These are phyloP conservation scores for Clarias laeviceps DNA, from an alignment of 2,797 vertebrate genomes.

Conservation along the genomic window DNA sequence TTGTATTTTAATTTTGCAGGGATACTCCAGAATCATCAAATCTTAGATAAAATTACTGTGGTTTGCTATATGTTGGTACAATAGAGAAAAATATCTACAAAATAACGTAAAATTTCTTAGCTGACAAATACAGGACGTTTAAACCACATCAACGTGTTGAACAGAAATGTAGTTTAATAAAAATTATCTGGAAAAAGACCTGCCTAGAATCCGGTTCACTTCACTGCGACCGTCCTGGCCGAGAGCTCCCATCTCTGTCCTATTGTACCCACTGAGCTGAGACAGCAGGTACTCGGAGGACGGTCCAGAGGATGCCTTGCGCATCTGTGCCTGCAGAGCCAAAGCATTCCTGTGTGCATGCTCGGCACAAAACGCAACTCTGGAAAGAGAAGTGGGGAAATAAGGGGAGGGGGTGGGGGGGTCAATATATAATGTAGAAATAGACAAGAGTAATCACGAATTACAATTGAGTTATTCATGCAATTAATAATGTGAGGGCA, in stretches of 20 bases:
- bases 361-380: constrained; percentile 87
- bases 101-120: not conserved
- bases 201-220: constrained; percentile 86
- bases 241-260: constrained; percentile 76
- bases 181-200: constrained; percentile 33
- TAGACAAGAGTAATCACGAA: not conserved
- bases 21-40: not conserved
- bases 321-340: constrained; percentile 89
- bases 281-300: constrained; percentile 86
- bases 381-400: constrained; percentile 44
- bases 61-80: too few species aligned
- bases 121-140: not conserved
- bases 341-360: constrained; percentile 88
- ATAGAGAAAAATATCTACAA: not conserved
- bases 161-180: not conserved
- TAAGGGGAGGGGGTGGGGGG: too few species aligned
- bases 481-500: not conserved
- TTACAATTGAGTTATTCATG: too few species aligned
- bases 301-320: constrained; percentile 80
- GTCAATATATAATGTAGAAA: not conserved
- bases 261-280: constrained; percentile 89
- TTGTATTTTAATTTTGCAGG: not conserved
- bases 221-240: constrained; percentile 82
- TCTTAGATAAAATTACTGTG: too few species aligned
- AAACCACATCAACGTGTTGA: not conserved